phyloP scores from a whole-genome alignment of 2,113 vertebrate genomes.

The Corythoichthys haematopterus region DNA sequence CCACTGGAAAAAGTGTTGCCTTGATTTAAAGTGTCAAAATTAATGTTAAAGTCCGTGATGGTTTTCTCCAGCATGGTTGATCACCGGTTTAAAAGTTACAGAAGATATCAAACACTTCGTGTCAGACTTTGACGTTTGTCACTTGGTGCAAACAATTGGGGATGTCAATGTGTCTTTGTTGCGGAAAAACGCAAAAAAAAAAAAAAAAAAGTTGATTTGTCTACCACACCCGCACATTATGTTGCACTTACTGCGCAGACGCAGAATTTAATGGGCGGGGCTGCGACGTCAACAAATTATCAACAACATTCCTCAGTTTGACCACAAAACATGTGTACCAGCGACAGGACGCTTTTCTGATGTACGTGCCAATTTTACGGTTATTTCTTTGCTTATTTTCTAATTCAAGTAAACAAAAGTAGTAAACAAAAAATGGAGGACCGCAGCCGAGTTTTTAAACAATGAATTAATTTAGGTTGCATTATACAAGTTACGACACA shows the following conservation, averaged over 20 bases:
- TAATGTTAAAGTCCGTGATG: constrained; percentile 41
- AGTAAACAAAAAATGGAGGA: no score
- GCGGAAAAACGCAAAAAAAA: background rate
- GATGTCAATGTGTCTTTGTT: background rate
- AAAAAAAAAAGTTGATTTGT: background rate
- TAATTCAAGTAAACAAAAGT: no score
- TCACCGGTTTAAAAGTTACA: background rate
- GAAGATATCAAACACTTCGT: background rate
- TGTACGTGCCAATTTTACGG: no score
- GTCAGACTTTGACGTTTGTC: background rate
- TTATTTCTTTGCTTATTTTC: no score
- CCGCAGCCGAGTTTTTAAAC: no score
- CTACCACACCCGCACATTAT: background rate
- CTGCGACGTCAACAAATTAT: no score
- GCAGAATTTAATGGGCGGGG: background rate
- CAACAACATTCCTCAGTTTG: background rate
- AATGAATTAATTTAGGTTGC: background rate
- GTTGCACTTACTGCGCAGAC: background rate
- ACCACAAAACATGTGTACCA: no score
- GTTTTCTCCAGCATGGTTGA: constrained; percentile 33
- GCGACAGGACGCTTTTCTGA: no score
- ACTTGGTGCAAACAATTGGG: background rate
- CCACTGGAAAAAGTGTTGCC: constrained; percentile 12
- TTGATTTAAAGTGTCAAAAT: constrained; percentile 20
- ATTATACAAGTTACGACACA: background rate